These are phyloP conservation scores for Porites cylindrica DNA, from an alignment of 92 coral and sea anemone species.

Conservation along the genomic window DNA sequence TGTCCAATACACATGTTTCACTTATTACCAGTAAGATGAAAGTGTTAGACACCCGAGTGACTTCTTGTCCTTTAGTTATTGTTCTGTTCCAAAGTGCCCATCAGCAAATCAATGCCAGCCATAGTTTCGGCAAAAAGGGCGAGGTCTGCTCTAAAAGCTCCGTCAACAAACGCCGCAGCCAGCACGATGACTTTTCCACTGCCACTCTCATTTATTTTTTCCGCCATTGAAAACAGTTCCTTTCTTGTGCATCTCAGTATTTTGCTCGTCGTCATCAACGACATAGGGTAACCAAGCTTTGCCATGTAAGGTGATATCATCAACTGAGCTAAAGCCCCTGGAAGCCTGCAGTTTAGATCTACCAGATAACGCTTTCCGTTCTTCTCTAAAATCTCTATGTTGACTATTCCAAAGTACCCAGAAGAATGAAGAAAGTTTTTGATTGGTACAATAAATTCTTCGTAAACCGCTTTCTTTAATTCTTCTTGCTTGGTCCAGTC, in stretches of 20 bases:
- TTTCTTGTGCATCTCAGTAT: constrained; percentile 4
- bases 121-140: constrained; percentile 2
- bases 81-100: constrained; percentile 32
- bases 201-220: neutral
- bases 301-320: neutral
- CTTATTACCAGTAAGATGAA: neutral
- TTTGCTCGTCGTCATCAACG: constrained; percentile 3
- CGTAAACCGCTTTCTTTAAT: neutral
- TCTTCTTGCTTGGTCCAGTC: constrained; percentile 17
- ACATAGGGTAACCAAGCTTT: neutral
- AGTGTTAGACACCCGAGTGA: neutral
- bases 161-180: neutral
- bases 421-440: neutral
- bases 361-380: neutral
- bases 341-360: constrained; percentile 11
- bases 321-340: constrained; percentile 5
- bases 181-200: constrained; percentile 1
- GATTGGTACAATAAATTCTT: constrained; percentile 1
- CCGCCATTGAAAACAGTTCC: neutral
- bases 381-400: neutral
- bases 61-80: constrained; percentile 17
- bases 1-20: neutral
- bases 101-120: constrained; percentile 4
- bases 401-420: constrained; percentile 17
- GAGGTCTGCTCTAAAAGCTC: constrained; percentile 7